Evolutionary conservation across 2,797 vertebrate species (phyloP), one percentile per base, ranked within the genome.

Genomic region (Myotis pilosus): DNA sequence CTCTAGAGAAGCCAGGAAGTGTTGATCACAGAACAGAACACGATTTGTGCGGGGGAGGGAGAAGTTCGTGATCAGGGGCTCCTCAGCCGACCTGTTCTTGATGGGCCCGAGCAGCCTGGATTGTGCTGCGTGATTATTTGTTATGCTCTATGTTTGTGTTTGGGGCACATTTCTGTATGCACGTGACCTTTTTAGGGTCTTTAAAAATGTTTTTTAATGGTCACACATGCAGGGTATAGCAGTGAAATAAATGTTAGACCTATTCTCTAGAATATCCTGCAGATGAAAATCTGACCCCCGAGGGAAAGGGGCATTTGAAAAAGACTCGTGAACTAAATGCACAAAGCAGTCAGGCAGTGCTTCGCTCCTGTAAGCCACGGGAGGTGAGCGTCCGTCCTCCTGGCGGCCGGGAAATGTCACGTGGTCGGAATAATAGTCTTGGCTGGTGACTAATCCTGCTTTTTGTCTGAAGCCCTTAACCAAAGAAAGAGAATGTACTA

Each of bases 301-400:
- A 2, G 2, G 51, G 38, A n/a, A 66, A 49, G 55, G 9, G 7
- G 4, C 6, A 2, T 55, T 55, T 85, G 76, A 6, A 60, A 83
- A 93, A 53, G 30, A 33, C 53, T 78, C 5, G 2, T 55, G 20
- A 82, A n/a, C 11, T 11, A 30, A 57, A 80, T 4, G 16, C 57
- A 51, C 87, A 62, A 28, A 68, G 62, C 15, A 15, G 62, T 36
- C 64, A 60, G 72, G 84, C 0, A 5, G 28, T 0, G 8, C 6
- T 51, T 51, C 6, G 79, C 28, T 33, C 4, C 0, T 36, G 8
- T 53, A 28, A 28, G 11, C 53, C 11, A 4, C 0, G 16, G 49
- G 68, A 8, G 8, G 10, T 28, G 81, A 33, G 19, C 1, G 0
- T 1, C 22, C 57, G 66, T 90, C 44, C 51, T 75, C 30, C 49